Base-by-base conservation (phyloP, 2,113 vertebrate species). In the Varanus komodoensis region DNA sequence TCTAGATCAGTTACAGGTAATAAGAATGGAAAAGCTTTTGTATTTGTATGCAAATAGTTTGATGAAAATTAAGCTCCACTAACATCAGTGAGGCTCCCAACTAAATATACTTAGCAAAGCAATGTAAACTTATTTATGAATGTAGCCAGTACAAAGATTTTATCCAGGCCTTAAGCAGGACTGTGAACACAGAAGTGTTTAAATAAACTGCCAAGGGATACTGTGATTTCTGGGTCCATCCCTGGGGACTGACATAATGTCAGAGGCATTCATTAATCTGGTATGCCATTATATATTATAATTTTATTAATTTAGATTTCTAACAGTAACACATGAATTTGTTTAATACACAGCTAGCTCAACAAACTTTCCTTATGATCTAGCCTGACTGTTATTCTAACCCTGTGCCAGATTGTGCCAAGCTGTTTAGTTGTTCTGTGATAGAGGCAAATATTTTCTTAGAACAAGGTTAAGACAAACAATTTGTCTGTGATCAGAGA, bases 401-500 rank as follows among this genome's bases (percentile, higher is more conserved):
- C 52, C 29, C 84, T 52, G 8, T 34, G 19, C 50, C 29, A 12
- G 84, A 34, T 25, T 25, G 32, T 86, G 84, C 69, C 84, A 86
- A 86, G 48, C 48, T 73, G 54, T 74, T 74, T 73, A 32, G 44
- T 23, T 8, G 48, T 86, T 86, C 68, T 74, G 68, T n/a, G 50
- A 73, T 52, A n/a, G 48, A 73, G 84, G 50, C 15, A 74, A 73
- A 86, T 74, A 25, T 86, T 86, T 86, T 86, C 48, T 54, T 86
- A 54, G 69, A 54, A 57, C 48, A 86, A 86, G 69, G 48, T 86
- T 86, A 74, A 69, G 67, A 84, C 44, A 84, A 86, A 74, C 84
- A 74, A 54, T 86, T 74, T 86, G 84, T 34, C 48, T 86, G 48
- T 54, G n/a, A 74, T 86, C 68, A 74, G 32, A 86, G 68, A 86